Evolutionary conservation across 2,888 invertebrate species (phyloP), one percentile per base, ranked within the genome.

Genomic region (Aphidoletes aphidimyza): DNA sequence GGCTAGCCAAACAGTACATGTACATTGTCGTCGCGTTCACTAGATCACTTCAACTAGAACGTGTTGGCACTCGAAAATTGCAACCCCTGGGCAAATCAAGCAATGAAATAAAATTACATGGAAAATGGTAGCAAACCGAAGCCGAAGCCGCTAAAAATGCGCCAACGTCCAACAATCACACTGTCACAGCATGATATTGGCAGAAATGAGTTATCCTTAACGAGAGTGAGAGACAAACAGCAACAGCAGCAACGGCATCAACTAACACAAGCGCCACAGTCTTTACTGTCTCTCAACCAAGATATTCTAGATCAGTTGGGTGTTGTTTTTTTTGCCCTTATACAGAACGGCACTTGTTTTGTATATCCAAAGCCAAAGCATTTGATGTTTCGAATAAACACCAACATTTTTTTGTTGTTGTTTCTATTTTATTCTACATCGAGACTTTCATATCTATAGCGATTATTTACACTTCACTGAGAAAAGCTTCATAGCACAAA

Each of bases 391-490:
- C 30, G 11, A 69, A 69, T 69, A 69, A 69, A 30, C 69, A 30
- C 69, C 69, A 69, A n/a, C 30, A 14, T 69, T 69, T 30, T 69
- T 14, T 30, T 9, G 22, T 54, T 54, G 17, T 47, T 47, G 11
- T 22, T 22, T 1, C 54, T 54, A 22, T 54, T 1, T 22, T 9
- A n/a, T 14, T 47, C n/a, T 30, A 69, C 69, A 69, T 69, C 69
- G 26, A 69, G 54, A 69, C 0, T 30, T 69, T 69, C 69, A 69
- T 69, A 30, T 69, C 69, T 69, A 26, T 30, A 17, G 11, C 69
- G 69, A 69, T 69, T 69, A 69, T 69, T 69, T 69, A 69, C 69
- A 69, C 69, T 69, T 69, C 69, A 69, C 34, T 69, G 69, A 30
- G 34, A 14, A 69, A 69, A 69, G 69, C 69, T 69, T 69, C 69